Conservation (phyloP, 2,797 vertebrate species). For the Poeciliopsis infans region DNA sequence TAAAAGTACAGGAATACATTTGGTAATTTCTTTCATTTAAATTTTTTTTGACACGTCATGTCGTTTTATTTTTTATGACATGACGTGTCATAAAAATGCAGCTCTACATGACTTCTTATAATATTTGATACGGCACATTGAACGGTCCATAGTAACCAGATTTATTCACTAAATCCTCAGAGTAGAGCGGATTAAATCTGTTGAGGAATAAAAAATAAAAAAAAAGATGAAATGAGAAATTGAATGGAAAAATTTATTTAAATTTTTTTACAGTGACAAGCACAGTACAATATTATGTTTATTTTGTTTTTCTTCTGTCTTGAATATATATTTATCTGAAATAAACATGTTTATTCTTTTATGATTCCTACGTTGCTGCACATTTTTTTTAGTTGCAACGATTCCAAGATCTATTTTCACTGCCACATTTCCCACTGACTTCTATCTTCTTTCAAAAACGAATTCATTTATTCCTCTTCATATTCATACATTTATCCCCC, state of each 20-base stretch:
- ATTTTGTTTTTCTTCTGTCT: background rate
- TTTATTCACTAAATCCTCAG: constrained; percentile 23
- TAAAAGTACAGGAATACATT: background rate
- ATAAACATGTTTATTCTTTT: background rate
- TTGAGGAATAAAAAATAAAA: background rate
- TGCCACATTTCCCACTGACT: background rate
- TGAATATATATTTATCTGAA: background rate
- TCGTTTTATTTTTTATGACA: background rate
- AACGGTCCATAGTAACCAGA: background rate
- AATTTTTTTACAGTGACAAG: background rate
- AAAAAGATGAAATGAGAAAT: background rate
- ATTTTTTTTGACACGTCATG: too few species aligned
- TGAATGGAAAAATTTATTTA: background rate
- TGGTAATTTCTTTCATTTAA: background rate
- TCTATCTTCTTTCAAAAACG: background rate
- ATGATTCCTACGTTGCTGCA: background rate
- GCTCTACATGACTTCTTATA: background rate
- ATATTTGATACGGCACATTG: background rate
- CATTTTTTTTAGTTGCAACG: background rate
- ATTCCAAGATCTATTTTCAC: background rate
- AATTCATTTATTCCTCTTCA: constrained; percentile 3
- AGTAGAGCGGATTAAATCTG: background rate
- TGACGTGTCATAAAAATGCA: background rate
- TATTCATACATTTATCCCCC: background rate
- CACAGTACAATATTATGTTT: background rate